Percentiles rank a stretch among this genome's conserved stretches.
Conservation (phyloP, 2,888 invertebrate species). For the Teinopalpus imperialis region DNA sequence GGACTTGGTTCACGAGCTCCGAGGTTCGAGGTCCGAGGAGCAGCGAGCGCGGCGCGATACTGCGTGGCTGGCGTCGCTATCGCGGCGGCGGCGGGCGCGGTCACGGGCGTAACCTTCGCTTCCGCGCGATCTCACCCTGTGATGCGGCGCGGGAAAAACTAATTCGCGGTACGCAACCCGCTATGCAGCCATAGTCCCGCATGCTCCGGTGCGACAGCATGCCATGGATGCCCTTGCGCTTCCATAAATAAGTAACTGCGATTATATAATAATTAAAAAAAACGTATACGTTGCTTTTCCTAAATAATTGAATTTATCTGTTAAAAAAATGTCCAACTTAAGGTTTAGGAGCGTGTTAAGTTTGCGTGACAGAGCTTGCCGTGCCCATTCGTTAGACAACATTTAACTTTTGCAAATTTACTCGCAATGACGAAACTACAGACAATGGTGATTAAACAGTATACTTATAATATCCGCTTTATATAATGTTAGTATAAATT, state of each 20-base stretch:
- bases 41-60: conserved; percentile 69
- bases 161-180: conserved; percentile 43
- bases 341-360: conserved; percentile 41
- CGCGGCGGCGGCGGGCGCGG: conserved; percentile 67
- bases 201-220: neutral
- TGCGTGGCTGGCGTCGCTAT: conserved; percentile 54
- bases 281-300: no score
- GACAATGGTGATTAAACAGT: conserved; percentile 53
- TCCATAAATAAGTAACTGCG: no score
- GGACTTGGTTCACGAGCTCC: conserved; percentile 36
- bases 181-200: conserved; percentile 8
- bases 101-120: conserved; percentile 79
- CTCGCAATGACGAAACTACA: conserved; percentile 43
- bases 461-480: conserved; percentile 20
- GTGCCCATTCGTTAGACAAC: conserved; percentile 69
- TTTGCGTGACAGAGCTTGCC: conserved; percentile 65
- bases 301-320: no score
- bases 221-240: neutral
- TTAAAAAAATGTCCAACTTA: no score
- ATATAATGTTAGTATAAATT: neutral
- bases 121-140: conserved; percentile 70
- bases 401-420: conserved; percentile 66
- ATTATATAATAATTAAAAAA: no score
- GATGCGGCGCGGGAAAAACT: conserved; percentile 43
- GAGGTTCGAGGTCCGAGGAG: conserved; percentile 63